These are phyloP conservation scores for Sebastes cheni DNA, from an alignment of 2,797 vertebrate species.

Conservation along the genomic window DNA sequence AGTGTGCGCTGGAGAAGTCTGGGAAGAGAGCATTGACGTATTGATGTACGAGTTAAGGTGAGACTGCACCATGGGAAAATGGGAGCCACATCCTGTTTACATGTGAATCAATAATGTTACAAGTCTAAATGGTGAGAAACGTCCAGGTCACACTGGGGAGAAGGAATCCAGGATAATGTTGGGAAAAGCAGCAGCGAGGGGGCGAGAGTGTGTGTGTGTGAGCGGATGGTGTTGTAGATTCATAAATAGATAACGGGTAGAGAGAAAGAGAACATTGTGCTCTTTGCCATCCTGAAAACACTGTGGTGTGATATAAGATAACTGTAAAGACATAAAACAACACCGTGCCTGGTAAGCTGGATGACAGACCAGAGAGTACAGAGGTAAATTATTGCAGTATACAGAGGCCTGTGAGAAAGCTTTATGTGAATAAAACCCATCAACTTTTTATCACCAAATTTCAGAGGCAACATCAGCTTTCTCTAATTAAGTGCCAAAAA, in stretches of 20 bases:
- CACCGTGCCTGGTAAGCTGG: neutral
- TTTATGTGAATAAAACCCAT: constrained; percentile 42
- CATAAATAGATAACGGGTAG: constrained; percentile 22
- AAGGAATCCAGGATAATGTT: constrained; percentile 12
- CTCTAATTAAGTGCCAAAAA: constrained; percentile 63
- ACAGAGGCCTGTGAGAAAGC: neutral
- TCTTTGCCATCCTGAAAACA: constrained; percentile 32
- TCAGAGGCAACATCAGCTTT: constrained; percentile 35
- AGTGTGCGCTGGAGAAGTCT: constrained; percentile 6
- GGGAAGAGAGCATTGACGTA: constrained; percentile 42
- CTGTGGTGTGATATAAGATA: constrained; percentile 38
- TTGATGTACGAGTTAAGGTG: constrained; percentile 66
- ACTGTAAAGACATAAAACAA: constrained; percentile 49
- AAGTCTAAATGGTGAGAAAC: constrained; percentile 61
- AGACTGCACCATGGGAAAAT: constrained; percentile 52
- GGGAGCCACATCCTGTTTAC: constrained; percentile 63
- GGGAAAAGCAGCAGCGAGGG: constrained; percentile 2
- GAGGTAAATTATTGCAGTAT: constrained; percentile 6
- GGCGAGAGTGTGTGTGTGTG: neutral
- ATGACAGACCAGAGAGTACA: constrained; percentile 2
- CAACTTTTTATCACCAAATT: constrained; percentile 44
- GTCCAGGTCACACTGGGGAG: constrained; percentile 51
- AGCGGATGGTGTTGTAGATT: constrained; percentile 18
- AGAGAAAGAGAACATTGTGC: constrained; percentile 39
- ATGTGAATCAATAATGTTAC: constrained; percentile 66